phyloP scores from a whole-genome alignment of 2,888 invertebrate genomes.

The Alloplasta piceator region DNA sequence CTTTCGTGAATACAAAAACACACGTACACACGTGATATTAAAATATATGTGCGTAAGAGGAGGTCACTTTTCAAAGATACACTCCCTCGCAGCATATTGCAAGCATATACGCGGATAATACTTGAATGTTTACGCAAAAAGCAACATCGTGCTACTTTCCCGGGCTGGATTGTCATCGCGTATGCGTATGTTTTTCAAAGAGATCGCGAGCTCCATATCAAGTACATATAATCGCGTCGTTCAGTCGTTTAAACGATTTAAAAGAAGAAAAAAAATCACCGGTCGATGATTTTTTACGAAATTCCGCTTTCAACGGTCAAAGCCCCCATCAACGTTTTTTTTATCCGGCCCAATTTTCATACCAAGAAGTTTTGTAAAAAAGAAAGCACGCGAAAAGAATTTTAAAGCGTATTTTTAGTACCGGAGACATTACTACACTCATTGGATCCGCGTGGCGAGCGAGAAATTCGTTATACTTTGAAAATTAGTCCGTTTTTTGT shows the following conservation, averaged over 20 bases:
- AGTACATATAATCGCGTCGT: slow-evolving; percentile 43
- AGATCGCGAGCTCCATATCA: slow-evolving; percentile 55
- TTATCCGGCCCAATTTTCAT: too few species aligned
- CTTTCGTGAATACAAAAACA: slow-evolving; percentile 1
- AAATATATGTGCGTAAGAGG: slow-evolving; percentile 31
- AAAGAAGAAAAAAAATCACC: slow-evolving; percentile 1
- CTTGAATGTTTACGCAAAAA: slow-evolving; percentile 50
- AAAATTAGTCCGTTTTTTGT: too few species aligned
- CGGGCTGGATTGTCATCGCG: slow-evolving; percentile 24
- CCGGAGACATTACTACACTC: too few species aligned
- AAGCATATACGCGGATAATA: slow-evolving; percentile 5
- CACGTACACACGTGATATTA: slow-evolving; percentile 16
- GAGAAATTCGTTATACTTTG: too few species aligned
- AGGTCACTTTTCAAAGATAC: slow-evolving; percentile 30
- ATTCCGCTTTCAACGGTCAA: slow-evolving; percentile 18
- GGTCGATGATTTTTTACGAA: slow-evolving; percentile 44
- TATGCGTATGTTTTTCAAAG: slow-evolving; percentile 25
- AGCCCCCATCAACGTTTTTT: not conserved
- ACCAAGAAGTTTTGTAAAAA: too few species aligned
- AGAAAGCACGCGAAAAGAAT: too few species aligned
- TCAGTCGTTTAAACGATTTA: slow-evolving; percentile 21
- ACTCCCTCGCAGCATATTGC: slow-evolving; percentile 46
- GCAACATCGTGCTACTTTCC: slow-evolving; percentile 52
- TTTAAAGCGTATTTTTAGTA: too few species aligned
- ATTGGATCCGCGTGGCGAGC: too few species aligned